phyloP scores from a whole-genome alignment of 1,140 invertebrate genomes.

The Listronotus bonariensis region DNA sequence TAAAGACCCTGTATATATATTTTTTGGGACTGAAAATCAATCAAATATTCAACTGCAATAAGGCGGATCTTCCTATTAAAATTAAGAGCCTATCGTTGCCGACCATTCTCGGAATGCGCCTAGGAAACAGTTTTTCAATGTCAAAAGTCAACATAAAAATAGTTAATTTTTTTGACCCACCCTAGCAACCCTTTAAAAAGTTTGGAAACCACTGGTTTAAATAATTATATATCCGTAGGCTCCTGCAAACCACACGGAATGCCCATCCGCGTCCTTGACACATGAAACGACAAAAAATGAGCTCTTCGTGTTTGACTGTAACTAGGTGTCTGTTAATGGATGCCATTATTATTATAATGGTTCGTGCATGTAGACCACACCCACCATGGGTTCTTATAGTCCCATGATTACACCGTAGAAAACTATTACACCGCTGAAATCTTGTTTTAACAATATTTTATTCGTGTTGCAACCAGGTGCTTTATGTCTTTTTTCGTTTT shows the following conservation, averaged over 20 bases:
- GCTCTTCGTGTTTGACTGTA: neutral
- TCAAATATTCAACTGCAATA: too few species aligned
- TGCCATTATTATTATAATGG: conserved; percentile 9
- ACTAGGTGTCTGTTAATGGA: conserved; percentile 6
- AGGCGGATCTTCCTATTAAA: too few species aligned
- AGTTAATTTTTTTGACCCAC: too few species aligned
- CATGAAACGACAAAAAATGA: neutral
- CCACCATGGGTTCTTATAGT: conserved; percentile 3
- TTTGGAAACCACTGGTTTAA: too few species aligned
- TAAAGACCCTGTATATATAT: too few species aligned
- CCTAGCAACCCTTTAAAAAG: too few species aligned
- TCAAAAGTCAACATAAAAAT: too few species aligned
- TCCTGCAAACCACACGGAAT: neutral
- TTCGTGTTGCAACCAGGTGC: neutral
- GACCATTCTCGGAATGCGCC: too few species aligned
- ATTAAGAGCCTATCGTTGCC: too few species aligned
- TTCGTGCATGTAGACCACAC: neutral
- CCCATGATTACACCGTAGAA: conserved; percentile 6
- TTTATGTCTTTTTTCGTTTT: too few species aligned
- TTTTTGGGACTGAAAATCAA: too few species aligned
- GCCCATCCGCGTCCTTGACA: neutral
- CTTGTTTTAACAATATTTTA: neutral
- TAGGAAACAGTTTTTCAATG: too few species aligned
- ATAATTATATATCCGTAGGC: neutral
- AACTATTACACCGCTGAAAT: conserved; percentile 3